phyloP scores from a whole-genome alignment of 2,113 vertebrate genomes.

The Urocynchramus pylzowi region DNA sequence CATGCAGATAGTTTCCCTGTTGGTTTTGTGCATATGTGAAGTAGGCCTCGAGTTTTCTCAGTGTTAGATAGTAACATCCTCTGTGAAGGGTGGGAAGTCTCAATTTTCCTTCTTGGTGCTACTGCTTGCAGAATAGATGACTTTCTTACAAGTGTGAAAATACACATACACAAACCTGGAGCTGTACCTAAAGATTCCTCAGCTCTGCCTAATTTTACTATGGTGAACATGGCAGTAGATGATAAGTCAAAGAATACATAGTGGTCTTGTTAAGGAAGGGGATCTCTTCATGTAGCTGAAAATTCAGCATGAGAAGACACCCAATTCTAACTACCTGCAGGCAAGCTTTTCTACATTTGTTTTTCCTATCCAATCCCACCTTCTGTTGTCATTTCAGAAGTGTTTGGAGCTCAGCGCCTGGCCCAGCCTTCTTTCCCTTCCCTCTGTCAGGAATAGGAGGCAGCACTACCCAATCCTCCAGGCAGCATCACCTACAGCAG shows the following conservation, averaged over 20 bases:
- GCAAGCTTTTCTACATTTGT: not conserved
- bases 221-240: not conserved
- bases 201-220: slow-evolving; percentile 38
- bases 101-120: not conserved
- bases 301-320: not conserved
- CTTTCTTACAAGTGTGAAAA: slow-evolving; percentile 2
- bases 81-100: not conserved
- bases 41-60: not conserved
- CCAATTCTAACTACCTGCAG: not conserved
- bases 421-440: not conserved
- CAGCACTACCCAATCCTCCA: not conserved
- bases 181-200: not conserved
- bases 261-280: not conserved
- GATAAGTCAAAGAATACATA: not conserved
- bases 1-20: not conserved
- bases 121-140: not conserved
- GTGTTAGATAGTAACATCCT: not conserved
- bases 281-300: not conserved
- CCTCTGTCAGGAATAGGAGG: accelerated
- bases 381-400: not conserved
- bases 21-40: not conserved
- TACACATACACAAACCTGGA: not conserved
- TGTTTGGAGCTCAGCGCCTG: not conserved
- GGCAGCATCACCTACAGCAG: not conserved
- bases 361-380: not conserved